A percentile compares a stretch with the other conserved stretches of the same genome.
phyloP scores from a whole-genome alignment of 2,113 vertebrate species.

The Cyprinodon brontotheroides region DNA sequence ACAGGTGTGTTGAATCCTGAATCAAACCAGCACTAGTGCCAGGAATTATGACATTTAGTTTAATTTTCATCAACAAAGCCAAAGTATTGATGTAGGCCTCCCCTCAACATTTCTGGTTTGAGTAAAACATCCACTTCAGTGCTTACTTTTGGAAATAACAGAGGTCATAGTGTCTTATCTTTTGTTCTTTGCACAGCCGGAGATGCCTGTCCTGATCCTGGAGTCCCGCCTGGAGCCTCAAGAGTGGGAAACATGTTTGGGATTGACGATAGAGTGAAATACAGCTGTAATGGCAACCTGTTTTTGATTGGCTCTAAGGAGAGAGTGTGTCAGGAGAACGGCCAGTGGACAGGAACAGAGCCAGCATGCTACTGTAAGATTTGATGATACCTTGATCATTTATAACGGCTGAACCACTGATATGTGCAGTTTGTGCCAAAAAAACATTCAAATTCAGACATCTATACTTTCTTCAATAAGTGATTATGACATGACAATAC shows the following conservation, averaged over 20 bases:
- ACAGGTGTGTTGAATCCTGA: too few relatives aligned
- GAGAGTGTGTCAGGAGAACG: constrained; percentile 68
- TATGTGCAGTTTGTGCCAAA: neutral
- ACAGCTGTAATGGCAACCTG: constrained; percentile 63
- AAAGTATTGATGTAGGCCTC: too few relatives aligned
- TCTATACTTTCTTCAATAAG: neutral
- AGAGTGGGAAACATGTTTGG: constrained; percentile 66
- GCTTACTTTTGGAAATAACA: neutral
- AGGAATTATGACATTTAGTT: too few relatives aligned
- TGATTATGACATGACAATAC: neutral
- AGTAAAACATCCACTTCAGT: neutral
- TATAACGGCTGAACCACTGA: neutral
- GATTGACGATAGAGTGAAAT: constrained; percentile 72
- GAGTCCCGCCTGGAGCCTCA: constrained; percentile 69
- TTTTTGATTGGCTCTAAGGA: constrained; percentile 72
- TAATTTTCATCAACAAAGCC: too few relatives aligned
- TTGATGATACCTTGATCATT: neutral
- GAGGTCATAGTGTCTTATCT: neutral
- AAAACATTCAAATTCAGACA: neutral
- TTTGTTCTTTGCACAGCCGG: constrained; percentile 54
- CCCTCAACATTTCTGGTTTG: neutral
- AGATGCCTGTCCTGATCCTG: constrained; percentile 73
- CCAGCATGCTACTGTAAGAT: constrained; percentile 81
- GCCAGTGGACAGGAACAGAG: constrained; percentile 75
- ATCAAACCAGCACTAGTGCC: too few relatives aligned